These are phyloP conservation scores for Troides helena DNA, from an alignment of 2,888 invertebrate species.

Conservation along the genomic window DNA sequence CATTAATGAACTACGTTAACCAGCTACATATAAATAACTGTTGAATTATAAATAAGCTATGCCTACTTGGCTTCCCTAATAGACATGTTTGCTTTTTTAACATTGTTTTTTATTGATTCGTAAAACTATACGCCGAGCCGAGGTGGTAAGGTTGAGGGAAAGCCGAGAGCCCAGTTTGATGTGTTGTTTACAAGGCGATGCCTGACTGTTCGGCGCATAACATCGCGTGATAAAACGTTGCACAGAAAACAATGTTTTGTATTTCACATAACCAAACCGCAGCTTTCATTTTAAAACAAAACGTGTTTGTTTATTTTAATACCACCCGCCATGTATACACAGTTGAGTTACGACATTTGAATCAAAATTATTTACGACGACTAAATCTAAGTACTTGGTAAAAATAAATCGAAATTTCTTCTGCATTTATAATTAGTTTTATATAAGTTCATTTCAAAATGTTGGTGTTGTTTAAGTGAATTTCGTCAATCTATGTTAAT, in stretches of 20 bases:
- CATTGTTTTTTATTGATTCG: constrained; percentile 22
- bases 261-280: constrained; percentile 52
- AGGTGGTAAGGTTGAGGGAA: constrained; percentile 45
- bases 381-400: neutral
- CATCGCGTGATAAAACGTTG: constrained; percentile 59
- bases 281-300: constrained; percentile 29
- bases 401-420: neutral
- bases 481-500: neutral
- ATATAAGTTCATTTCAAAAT: neutral
- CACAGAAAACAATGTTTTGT: constrained; percentile 49
- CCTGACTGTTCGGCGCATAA: constrained; percentile 46
- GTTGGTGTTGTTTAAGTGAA: neutral
- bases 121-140: constrained; percentile 31
- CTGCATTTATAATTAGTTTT: neutral
- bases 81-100: constrained; percentile 5
- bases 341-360: neutral
- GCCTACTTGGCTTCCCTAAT: neutral
- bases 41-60: constrained; percentile 2
- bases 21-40: neutral
- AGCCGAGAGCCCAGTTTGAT: constrained; percentile 40
- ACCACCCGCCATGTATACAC: neutral
- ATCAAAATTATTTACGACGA: neutral
- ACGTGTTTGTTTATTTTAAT: constrained; percentile 3
- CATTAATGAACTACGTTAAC: neutral
- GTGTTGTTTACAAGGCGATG: constrained; percentile 56